These are phyloP conservation scores for Zaprionus lachaisei DNA, from an alignment of 1,140 invertebrate genomes.

Conservation along the genomic window DNA sequence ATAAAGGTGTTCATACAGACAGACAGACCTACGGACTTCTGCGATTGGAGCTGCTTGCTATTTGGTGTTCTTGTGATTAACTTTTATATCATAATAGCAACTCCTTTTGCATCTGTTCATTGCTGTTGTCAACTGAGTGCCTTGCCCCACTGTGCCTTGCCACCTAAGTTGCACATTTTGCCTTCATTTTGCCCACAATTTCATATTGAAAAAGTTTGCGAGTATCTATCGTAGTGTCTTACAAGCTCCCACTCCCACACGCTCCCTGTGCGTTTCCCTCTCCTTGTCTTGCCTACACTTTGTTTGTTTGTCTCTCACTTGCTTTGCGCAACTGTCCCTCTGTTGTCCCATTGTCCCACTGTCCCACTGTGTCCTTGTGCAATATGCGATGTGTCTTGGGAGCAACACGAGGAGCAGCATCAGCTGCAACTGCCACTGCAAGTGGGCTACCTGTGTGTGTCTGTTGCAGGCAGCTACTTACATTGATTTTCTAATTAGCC, in stretches of 20 bases:
- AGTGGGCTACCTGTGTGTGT: neutral
- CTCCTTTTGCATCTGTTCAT: too few species aligned
- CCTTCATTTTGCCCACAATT: slow-evolving; percentile 21
- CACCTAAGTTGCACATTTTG: slow-evolving; percentile 16
- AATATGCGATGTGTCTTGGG: slow-evolving; percentile 72
- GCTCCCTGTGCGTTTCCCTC: neutral
- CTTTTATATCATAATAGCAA: too few species aligned
- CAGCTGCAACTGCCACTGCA: slow-evolving; percentile 1
- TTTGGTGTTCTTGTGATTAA: too few species aligned
- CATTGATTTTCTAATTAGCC: slow-evolving; percentile 77
- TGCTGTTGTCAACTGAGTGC: neutral
- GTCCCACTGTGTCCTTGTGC: slow-evolving; percentile 51
- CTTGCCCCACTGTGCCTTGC: slow-evolving; percentile 24
- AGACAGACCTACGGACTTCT: too few species aligned
- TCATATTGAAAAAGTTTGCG: slow-evolving; percentile 77
- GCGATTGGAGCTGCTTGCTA: too few species aligned
- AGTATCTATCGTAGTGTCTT: slow-evolving; percentile 64
- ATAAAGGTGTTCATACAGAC: neutral
- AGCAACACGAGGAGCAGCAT: neutral
- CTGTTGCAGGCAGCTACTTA: slow-evolving; percentile 49
- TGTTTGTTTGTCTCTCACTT: slow-evolving; percentile 22
- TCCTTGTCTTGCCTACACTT: slow-evolving; percentile 27
- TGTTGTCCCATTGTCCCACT: slow-evolving; percentile 35
- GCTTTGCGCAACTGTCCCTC: slow-evolving; percentile 42
- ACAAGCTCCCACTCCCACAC: neutral